Evolutionary conservation across 2,797 vertebrate species (phyloP).

Genomic region (Chaetodon trifasciatus): DNA sequence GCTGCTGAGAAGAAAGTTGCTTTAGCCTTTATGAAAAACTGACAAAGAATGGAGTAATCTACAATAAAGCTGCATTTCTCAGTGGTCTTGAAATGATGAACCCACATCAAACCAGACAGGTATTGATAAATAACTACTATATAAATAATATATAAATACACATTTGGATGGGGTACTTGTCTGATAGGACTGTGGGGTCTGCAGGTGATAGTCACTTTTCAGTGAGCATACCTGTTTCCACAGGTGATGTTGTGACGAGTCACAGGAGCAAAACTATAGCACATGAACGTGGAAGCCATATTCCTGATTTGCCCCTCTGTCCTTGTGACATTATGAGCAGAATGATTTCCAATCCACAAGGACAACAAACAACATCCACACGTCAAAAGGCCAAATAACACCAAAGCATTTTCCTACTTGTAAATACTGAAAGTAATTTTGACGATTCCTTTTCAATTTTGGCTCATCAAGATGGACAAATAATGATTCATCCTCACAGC

Average conservation of each 20-base stretch:
- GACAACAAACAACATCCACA: neutral
- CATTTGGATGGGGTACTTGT: neutral
- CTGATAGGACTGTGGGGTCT: neutral
- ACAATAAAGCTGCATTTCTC: neutral
- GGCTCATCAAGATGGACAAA: neutral
- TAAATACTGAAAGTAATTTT: neutral
- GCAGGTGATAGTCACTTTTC: neutral
- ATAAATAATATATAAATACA: neutral
- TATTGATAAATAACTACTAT: no score
- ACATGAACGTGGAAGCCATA: neutral
- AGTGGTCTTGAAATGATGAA: neutral
- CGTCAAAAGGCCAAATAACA: neutral
- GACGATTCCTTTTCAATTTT: neutral
- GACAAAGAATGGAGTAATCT: neutral
- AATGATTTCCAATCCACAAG: neutral
- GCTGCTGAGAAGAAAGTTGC: neutral
- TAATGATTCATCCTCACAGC: constrained; percentile 5
- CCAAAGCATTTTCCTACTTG: neutral
- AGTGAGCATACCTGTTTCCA: neutral
- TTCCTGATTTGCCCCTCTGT: neutral
- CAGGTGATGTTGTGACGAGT: no score
- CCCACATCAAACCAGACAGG: neutral
- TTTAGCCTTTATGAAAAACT: neutral
- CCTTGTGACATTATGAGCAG: neutral
- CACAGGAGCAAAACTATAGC: neutral